Evolutionary conservation across 1,140 invertebrate species (phyloP).

Genomic region (Brachionus manjavacas): DNA sequence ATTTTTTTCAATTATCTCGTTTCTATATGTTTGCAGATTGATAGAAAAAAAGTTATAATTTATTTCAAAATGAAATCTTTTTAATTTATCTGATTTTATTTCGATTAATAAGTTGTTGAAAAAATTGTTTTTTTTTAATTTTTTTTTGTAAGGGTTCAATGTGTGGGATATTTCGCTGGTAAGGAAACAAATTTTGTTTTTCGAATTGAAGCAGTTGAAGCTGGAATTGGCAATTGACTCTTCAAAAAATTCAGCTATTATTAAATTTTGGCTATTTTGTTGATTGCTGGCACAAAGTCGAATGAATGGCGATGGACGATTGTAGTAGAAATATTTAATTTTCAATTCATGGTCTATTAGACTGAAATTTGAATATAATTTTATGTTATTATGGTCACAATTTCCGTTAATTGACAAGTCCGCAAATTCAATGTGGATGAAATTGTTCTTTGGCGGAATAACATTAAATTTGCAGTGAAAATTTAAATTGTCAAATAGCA

Average conservation of each 20-base stretch:
- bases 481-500: conserved; percentile 28
- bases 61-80: conserved; percentile 1
- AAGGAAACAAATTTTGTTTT: conserved; percentile 23
- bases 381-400: conserved; percentile 22
- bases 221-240: conserved; percentile 26
- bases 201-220: conserved; percentile 16
- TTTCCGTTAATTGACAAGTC: background rate
- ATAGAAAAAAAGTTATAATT: conserved; percentile 14
- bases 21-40: background rate
- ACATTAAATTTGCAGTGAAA: conserved; percentile 23
- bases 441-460: conserved; percentile 1
- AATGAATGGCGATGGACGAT: background rate
- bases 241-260: conserved; percentile 36
- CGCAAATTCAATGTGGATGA: conserved; percentile 9
- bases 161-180: background rate
- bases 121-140: background rate
- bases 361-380: conserved; percentile 22
- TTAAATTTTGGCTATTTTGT: conserved; percentile 23
- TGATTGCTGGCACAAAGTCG: background rate
- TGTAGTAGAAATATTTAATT: background rate
- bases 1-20: conserved; percentile 12
- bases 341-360: background rate
- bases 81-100: conserved; percentile 12
- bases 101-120: conserved; percentile 1
- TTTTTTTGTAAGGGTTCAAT: background rate